Evolutionary conservation across 2,888 invertebrate species (phyloP), one percentile per base, ranked within the genome.

Genomic region (Lasioglossum malachurum): DNA sequence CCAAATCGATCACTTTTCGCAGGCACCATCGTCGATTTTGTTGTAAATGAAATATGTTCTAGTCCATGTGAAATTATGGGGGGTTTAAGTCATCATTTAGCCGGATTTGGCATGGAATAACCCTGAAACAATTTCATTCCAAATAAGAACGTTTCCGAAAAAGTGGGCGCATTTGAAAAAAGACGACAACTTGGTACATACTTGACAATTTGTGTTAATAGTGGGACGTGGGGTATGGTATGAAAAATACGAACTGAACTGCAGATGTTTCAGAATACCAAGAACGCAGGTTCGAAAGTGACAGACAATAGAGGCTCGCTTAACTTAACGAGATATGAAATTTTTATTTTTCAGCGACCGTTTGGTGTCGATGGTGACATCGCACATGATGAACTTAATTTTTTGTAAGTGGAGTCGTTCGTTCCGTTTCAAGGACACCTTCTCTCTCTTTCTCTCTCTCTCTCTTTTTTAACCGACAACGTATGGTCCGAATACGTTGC

Each of bases 311-410:
- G 23, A 71, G n/a, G 12, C 41, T 12, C 38, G 38, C 71, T 31
- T 19, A 8, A n/a, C 41, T 41, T 38, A 71, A 71, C 71, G 12
- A 41, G 71, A 71, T n/a, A 41, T 71, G 71, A 71, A 71, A 71
- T 41, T 71, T 71, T 41, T 71, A 71, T 41, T 71, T 71, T 71
- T 71, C 71, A 71, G 71, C 71, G n/a, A 71, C 71, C 71, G 41
- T 71, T 71, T 71, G 38, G 71, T 71, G 71, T 71, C 71, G 71
- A 71, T 41, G 71, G 71, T n/a, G 71, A 71, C 71, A 71, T 71
- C 71, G 49, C 49, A n/a, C 14, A 10, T n/a, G 71, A 41, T 71
- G n/a, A 71, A 41, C 12, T 71, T 71, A 71, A 71, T 41, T 41
- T 71, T 41, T 71, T 41, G 71, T 71, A 71, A 71, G 71, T 71